These are phyloP conservation scores for Holotrichia oblita DNA, from an alignment of 1,140 invertebrate species.

Conservation along the genomic window DNA sequence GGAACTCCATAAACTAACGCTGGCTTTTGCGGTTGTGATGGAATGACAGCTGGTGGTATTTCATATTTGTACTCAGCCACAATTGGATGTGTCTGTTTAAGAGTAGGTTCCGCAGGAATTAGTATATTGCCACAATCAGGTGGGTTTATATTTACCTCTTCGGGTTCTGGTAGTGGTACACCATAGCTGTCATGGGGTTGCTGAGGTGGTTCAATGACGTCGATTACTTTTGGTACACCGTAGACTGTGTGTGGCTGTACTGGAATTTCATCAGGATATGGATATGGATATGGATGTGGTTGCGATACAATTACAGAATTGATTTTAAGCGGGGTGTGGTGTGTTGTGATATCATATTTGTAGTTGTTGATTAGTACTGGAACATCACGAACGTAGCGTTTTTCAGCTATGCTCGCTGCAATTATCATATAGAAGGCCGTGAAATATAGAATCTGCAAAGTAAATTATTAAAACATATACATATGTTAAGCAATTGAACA, in stretches of 20 bases:
- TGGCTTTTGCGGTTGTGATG: background rate
- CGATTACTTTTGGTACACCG: background rate
- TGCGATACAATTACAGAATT: background rate
- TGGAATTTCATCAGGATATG: background rate
- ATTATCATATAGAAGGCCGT: background rate
- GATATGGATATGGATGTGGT: background rate
- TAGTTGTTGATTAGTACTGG: background rate
- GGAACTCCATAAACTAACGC: conserved; percentile 4
- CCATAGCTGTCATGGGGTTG: background rate
- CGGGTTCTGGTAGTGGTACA: background rate
- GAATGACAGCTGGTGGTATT: background rate
- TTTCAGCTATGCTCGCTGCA: background rate
- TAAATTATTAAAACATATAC: background rate
- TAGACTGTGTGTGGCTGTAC: background rate
- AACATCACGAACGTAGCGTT: background rate
- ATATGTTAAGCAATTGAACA: background rate
- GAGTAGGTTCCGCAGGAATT: background rate
- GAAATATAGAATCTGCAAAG: background rate
- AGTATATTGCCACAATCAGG: background rate
- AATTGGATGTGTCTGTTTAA: background rate
- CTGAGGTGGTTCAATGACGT: background rate
- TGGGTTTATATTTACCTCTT: background rate
- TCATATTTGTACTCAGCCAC: background rate
- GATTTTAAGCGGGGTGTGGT: background rate
- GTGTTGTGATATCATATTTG: background rate